Base-by-base conservation (phyloP, 2,113 vertebrate genomes). In the Phrynosoma blainvillii region DNA sequence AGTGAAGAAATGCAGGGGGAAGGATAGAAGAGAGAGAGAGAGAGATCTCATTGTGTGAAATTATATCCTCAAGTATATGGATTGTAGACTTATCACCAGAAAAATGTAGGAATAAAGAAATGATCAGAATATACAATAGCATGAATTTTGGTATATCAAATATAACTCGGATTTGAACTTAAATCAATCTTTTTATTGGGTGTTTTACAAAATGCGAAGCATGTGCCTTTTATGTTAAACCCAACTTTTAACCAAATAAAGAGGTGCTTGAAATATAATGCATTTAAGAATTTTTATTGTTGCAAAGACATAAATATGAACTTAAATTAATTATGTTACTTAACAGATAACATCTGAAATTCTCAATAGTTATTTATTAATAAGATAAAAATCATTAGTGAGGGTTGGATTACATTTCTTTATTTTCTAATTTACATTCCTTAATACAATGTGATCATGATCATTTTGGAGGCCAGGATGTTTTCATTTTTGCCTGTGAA, bases 291-390 rank as follows among this genome's bases (percentile, higher is more conserved):
- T 54, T 14, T 54, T 5, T 73, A 77, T 30, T 62, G 0, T 6
- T 54, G 80, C 21, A 87, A 85, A 42, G 59, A 82, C 0, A 80
- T 80, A 88, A 89, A 10, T 23, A 83, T 16, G 13, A 14, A 79
- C 52, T 5, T 56, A 77, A 21, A 47, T 20, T 47, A 42, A 47
- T 8, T 79, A 30, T 79, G 12, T 56, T 56, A 56, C 21, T 30
- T 30, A 71, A 71, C 30, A 36, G 30, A 47, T 52, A 11, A 73
- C 80, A 82, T 32, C 65, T 88, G 68, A 73, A 52, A 85, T 1
- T 5, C 0, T 66, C 5, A 25, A 25, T 42, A 47, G 40, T 62
- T 47, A 77, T 47, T 25, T 20, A 47, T 23, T 23, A 77, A 25
- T 77, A 77, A 25, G 18, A 9, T 21, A 76, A 54, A 47, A 16